Evolutionary conservation across 2,888 invertebrate species (phyloP).

Genomic region (Ephialtes manifestator): DNA sequence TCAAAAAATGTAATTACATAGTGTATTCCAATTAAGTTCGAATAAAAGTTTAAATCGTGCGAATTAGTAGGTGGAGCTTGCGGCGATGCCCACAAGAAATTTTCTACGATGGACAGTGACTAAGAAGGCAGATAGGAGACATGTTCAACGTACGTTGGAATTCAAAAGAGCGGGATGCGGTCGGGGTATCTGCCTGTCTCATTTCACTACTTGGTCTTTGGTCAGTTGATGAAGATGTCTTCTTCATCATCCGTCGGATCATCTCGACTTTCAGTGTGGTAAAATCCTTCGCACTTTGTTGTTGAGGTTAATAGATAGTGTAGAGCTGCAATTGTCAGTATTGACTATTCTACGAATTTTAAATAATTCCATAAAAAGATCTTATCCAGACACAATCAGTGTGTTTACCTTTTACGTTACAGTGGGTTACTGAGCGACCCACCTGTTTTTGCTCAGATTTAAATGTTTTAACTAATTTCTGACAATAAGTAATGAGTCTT

Average conservation of each 20-base stretch:
- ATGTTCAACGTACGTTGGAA: background rate
- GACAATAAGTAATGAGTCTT: too few species aligned
- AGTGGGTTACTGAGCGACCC: too few species aligned
- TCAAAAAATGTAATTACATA: background rate
- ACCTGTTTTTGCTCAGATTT: too few species aligned
- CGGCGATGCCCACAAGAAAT: background rate
- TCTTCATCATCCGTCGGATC: constrained; percentile 42
- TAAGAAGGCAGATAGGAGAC: background rate
- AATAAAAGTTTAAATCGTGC: background rate
- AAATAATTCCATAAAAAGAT: too few species aligned
- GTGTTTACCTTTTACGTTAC: too few species aligned
- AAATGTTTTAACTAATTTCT: too few species aligned
- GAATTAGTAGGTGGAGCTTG: background rate
- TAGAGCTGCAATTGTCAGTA: too few species aligned
- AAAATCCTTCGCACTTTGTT: background rate
- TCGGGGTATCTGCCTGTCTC: background rate
- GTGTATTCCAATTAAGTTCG: background rate
- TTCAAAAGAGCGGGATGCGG: background rate
- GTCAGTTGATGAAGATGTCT: constrained; percentile 50
- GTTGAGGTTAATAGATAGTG: too few species aligned
- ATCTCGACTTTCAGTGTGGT: constrained; percentile 53
- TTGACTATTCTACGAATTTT: too few species aligned
- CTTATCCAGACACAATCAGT: too few species aligned
- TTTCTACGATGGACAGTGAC: background rate
- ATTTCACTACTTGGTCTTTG: constrained; percentile 18